These are phyloP conservation scores for Drosophila testacea DNA, from an alignment of 2,888 invertebrate species.

Conservation along the genomic window DNA sequence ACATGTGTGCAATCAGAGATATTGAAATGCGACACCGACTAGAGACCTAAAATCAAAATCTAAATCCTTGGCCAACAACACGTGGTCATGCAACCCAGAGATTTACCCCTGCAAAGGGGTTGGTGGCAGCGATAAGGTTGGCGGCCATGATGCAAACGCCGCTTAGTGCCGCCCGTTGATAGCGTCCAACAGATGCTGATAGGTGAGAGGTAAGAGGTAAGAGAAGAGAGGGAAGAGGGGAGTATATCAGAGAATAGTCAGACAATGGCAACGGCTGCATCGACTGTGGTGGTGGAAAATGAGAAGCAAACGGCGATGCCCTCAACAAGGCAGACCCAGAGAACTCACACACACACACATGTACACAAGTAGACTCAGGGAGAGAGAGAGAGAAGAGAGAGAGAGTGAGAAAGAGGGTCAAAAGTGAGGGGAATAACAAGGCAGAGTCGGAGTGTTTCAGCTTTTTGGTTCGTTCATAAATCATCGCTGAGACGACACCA, in stretches of 20 bases:
- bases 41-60: conserved; percentile 34
- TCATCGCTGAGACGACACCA: conserved; percentile 81
- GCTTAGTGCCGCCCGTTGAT: conserved; percentile 64
- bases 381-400: conserved; percentile 11
- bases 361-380: conserved; percentile 14
- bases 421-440: conserved; percentile 38
- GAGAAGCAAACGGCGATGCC: conserved; percentile 58
- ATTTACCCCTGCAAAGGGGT: conserved; percentile 53
- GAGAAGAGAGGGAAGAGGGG: background rate
- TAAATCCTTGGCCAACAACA: conserved; percentile 48
- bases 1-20: conserved; percentile 44
- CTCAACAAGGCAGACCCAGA: conserved; percentile 50
- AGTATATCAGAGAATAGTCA: conserved; percentile 25
- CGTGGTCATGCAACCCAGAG: conserved; percentile 45
- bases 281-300: conserved; percentile 69
- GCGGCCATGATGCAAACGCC: conserved; percentile 70
- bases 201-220: conserved; percentile 1
- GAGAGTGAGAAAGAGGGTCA: conserved; percentile 3
- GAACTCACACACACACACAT: conserved; percentile 35
- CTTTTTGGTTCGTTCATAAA: conserved; percentile 74
- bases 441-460: conserved; percentile 60
- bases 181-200: conserved; percentile 58
- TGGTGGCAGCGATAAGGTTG: conserved; percentile 59
- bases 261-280: conserved; percentile 59
- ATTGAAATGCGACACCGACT: conserved; percentile 73